Percentiles rank a stretch among this genome's conserved stretches.
Evolutionary conservation across 2,113 vertebrate genomes (phyloP).

Genomic region (Lepus americanus): DNA sequence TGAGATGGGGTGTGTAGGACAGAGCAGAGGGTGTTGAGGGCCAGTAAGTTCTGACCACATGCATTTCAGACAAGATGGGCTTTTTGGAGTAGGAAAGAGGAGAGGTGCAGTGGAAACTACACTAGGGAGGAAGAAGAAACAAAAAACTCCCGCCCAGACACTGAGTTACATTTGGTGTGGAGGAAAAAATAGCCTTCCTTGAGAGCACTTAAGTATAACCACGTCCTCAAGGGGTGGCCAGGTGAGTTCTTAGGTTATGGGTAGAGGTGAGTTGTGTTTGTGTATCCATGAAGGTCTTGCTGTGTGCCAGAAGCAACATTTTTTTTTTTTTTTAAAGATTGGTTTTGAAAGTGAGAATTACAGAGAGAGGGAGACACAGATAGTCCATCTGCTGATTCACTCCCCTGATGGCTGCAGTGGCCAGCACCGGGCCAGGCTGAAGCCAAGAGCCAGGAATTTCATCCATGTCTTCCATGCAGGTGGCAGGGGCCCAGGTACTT

Average conservation of each 20-base stretch:
- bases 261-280: background rate
- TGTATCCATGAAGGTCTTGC: background rate
- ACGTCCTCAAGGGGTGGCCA: background rate
- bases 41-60: background rate
- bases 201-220: background rate
- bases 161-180: background rate
- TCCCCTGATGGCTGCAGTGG: too few species aligned
- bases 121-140: background rate
- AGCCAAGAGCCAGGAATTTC: too few species aligned
- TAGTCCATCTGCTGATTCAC: too few species aligned
- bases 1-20: background rate
- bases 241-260: background rate
- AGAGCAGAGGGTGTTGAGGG: background rate
- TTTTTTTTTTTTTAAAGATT: background rate
- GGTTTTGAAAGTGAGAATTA: too few species aligned
- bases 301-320: background rate
- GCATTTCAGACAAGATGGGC: background rate
- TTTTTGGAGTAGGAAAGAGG: conserved; percentile 30
- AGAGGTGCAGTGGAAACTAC: conserved; percentile 6
- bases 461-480: too few species aligned
- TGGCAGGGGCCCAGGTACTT: too few species aligned
- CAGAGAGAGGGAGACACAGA: too few species aligned
- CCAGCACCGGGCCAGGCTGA: too few species aligned
- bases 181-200: conserved; percentile 24
- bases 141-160: background rate